These are phyloP conservation scores for Eleginops maclovinus DNA, from an alignment of 2,113 vertebrate species.

Conservation along the genomic window DNA sequence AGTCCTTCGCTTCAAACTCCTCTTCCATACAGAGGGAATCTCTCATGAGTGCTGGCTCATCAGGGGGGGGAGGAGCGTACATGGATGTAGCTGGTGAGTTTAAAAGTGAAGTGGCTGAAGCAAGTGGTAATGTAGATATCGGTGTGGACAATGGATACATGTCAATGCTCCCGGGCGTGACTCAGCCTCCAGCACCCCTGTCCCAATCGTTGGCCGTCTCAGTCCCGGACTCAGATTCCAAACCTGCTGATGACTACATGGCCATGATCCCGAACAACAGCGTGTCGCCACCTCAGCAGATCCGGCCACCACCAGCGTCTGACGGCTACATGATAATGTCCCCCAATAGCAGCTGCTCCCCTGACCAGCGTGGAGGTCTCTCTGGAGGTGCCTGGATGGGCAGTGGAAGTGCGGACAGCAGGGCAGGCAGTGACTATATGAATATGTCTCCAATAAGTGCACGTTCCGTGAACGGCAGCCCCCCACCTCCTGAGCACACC, in stretches of 20 bases:
- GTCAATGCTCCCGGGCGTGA: constrained; percentile 86
- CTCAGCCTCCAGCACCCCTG: constrained; percentile 66
- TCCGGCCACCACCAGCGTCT: constrained; percentile 72
- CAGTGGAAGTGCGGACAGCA: constrained; percentile 78
- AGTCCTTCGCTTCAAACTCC: constrained; percentile 75
- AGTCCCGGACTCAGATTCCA: constrained; percentile 75
- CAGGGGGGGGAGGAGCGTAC: constrained; percentile 71
- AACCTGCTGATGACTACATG: constrained; percentile 84
- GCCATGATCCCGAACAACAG: constrained; percentile 85
- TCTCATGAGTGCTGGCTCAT: constrained; percentile 43
- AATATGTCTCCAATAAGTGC: constrained; percentile 87
- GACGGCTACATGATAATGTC: constrained; percentile 89
- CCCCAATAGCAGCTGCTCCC: constrained; percentile 84
- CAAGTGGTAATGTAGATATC: constrained; percentile 48
- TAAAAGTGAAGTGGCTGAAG: constrained; percentile 62
- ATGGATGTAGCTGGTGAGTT: constrained; percentile 80
- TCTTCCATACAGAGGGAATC: constrained; percentile 67
- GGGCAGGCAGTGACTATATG: constrained; percentile 85
- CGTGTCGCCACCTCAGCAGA: constrained; percentile 84
- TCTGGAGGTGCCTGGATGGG: constrained; percentile 73
- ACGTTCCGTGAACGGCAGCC: constrained; percentile 81
- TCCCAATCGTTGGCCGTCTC: constrained; percentile 75
- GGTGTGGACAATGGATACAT: constrained; percentile 83
- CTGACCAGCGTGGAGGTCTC: constrained; percentile 79
- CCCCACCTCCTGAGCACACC: constrained; percentile 67